Percentiles rank a stretch among this genome's conserved stretches.
phyloP scores from a whole-genome alignment of 2,888 invertebrate species.

The Syrista parreyssii region DNA sequence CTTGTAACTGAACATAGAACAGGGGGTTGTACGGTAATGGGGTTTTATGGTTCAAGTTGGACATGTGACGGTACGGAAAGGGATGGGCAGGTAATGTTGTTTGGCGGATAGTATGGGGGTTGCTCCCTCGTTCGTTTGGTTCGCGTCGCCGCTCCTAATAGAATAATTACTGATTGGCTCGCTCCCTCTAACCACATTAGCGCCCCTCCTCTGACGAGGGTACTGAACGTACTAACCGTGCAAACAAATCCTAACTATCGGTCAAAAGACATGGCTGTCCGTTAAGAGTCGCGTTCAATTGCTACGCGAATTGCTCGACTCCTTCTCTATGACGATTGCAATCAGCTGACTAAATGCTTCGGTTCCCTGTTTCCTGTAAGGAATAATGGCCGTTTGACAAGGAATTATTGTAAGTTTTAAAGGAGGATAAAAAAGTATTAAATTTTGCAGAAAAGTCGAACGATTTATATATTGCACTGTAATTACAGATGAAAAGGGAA shows the following conservation, averaged over 20 bases:
- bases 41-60: conserved; percentile 8
- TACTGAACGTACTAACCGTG: background rate
- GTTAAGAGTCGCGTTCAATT: background rate
- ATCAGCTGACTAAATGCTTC: background rate
- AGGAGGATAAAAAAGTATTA: background rate
- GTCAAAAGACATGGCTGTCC: background rate
- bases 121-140: conserved; percentile 19
- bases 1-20: background rate
- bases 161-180: conserved; percentile 43
- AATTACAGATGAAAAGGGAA: too few species aligned
- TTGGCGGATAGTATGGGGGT: conserved; percentile 8
- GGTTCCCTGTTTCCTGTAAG: background rate
- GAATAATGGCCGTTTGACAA: background rate
- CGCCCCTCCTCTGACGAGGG: conserved; percentile 15
- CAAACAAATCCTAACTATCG: conserved; percentile 4
- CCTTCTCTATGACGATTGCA: background rate
- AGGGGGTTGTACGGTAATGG: background rate
- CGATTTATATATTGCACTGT: too few species aligned
- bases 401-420: background rate
- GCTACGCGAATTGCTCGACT: background rate
- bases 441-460: background rate
- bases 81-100: conserved; percentile 21
- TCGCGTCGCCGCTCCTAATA: conserved; percentile 32
- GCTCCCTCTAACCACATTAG: conserved; percentile 30
- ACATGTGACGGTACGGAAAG: conserved; percentile 1